These are phyloP conservation scores for Macaria notata DNA, from an alignment of 2,888 invertebrate species.

Conservation along the genomic window DNA sequence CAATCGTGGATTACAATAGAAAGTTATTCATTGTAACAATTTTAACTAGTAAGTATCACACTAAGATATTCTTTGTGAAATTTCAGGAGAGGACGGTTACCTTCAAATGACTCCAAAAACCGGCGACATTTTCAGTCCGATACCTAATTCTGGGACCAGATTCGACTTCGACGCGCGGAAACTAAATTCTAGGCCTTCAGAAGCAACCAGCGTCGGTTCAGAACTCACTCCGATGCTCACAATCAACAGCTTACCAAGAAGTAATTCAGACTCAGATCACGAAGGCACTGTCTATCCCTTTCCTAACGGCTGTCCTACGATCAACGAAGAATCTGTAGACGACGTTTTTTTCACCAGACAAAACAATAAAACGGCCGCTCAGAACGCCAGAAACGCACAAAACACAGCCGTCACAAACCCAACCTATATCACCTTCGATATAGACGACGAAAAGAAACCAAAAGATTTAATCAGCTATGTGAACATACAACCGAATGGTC, in stretches of 20 bases:
- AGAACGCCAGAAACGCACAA: conserved; percentile 54
- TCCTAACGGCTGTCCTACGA: conserved; percentile 60
- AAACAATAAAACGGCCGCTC: conserved; percentile 34
- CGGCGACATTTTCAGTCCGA: conserved; percentile 80
- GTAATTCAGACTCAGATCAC: conserved; percentile 71
- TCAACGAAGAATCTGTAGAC: conserved; percentile 63
- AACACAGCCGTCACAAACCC: conserved; percentile 66
- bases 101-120: conserved; percentile 73
- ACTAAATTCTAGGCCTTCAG: conserved; percentile 51
- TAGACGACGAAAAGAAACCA: conserved; percentile 65
- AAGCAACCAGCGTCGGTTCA: conserved; percentile 55
- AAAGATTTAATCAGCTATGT: conserved; percentile 60
- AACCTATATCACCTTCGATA: conserved; percentile 66
- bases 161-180: conserved; percentile 79
- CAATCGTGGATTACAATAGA: no score
- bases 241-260: conserved; percentile 63
- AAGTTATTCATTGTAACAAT: no score
- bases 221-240: conserved; percentile 82
- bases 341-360: conserved; percentile 66
- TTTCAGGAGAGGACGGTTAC: conserved; percentile 81
- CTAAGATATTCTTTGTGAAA: not conserved
- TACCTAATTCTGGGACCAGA: conserved; percentile 57
- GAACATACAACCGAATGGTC: conserved; percentile 63
- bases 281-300: conserved; percentile 61
- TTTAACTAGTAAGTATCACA: no score